These are phyloP conservation scores for Smithornis capensis DNA, from an alignment of 2,113 vertebrate genomes.

Conservation along the genomic window DNA sequence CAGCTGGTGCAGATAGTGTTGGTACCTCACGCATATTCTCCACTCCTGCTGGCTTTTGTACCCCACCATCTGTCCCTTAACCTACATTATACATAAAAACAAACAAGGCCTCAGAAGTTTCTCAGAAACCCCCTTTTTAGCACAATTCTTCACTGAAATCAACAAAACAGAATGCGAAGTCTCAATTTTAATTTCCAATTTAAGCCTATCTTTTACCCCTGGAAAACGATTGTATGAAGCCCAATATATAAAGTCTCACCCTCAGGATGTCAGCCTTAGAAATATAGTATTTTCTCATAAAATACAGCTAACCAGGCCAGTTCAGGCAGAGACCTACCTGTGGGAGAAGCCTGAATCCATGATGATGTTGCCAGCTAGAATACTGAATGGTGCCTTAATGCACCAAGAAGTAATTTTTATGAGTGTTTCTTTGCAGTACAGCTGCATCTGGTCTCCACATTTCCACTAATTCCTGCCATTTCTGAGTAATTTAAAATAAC, in stretches of 20 bases:
- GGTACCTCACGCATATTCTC: neutral
- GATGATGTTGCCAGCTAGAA: neutral
- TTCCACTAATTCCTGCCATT: conserved; percentile 50
- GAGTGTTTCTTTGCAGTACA: neutral
- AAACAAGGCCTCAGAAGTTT: neutral
- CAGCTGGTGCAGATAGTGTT: neutral
- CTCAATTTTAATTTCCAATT: neutral
- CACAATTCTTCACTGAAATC: neutral
- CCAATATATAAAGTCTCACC: neutral
- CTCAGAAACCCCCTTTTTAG: neutral
- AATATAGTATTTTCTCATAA: neutral
- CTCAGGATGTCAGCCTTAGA: neutral
- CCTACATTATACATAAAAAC: neutral
- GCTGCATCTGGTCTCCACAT: conserved; percentile 64
- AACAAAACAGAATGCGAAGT: neutral
- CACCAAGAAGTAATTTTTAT: conserved; percentile 36
- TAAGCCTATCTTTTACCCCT: neutral
- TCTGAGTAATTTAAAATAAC: conserved; percentile 59
- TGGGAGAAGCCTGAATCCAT: neutral
- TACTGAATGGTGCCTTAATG: neutral
- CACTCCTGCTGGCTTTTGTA: neutral
- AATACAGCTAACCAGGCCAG: neutral
- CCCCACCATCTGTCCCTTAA: neutral
- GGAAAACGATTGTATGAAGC: neutral
- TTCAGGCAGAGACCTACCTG: conserved; percentile 2